These are phyloP conservation scores for Camptogramma bilineatum DNA, from an alignment of 2,888 invertebrate species.

Conservation along the genomic window DNA sequence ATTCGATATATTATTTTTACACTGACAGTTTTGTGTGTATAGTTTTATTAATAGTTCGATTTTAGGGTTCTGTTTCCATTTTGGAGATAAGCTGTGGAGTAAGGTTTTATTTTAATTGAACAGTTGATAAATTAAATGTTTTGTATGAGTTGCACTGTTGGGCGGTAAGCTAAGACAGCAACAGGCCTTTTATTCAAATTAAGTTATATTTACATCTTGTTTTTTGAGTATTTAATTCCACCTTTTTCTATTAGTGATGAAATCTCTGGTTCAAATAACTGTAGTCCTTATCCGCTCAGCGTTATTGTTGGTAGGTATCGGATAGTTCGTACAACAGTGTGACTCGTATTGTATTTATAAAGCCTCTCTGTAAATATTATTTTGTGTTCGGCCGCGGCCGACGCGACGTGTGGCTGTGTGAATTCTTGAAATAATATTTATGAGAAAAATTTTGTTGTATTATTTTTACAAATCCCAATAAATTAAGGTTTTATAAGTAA, in stretches of 20 bases:
- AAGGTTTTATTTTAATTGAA: constrained; percentile 60
- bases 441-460: constrained; percentile 63
- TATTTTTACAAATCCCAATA: constrained; percentile 41
- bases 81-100: constrained; percentile 62
- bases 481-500: neutral
- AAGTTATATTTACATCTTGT: neutral
- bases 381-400: constrained; percentile 56
- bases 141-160: constrained; percentile 56
- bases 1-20: constrained; percentile 63
- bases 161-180: constrained; percentile 1
- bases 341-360: constrained; percentile 56
- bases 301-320: neutral
- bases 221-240: neutral
- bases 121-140: constrained; percentile 54
- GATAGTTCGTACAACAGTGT: constrained; percentile 46
- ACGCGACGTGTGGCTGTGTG: constrained; percentile 62
- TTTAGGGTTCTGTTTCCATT: constrained; percentile 43
- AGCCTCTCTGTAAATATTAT: constrained; percentile 81
- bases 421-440: constrained; percentile 82
- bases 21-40: constrained; percentile 59
- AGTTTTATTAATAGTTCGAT: constrained; percentile 52
- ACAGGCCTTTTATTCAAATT: too few relatives aligned
- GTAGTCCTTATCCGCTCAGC: neutral
- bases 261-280: neutral
- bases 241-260: neutral